Conservation (phyloP, 2,888 invertebrate species). For the Lycocerus yunnanus region DNA sequence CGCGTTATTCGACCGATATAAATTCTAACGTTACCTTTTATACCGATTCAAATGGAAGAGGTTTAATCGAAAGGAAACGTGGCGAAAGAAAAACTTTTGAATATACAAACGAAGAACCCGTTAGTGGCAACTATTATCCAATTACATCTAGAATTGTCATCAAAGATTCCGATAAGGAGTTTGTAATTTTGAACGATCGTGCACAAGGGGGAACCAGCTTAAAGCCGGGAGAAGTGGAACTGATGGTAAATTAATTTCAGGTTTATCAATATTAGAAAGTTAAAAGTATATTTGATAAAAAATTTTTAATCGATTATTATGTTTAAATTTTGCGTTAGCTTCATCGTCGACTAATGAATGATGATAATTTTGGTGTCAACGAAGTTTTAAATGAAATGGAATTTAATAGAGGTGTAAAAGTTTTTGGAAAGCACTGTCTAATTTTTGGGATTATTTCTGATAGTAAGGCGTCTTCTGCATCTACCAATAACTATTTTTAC, state of each 20-base stretch:
- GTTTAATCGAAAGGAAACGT: conserved; percentile 72
- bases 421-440: background rate
- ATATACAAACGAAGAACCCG: conserved; percentile 66
- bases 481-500: background rate
- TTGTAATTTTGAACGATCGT: conserved; percentile 74
- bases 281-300: no score
- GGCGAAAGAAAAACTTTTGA: conserved; percentile 74
- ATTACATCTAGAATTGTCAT: conserved; percentile 80
- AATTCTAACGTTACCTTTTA: conserved; percentile 71
- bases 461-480: background rate
- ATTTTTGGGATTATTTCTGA: background rate
- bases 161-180: conserved; percentile 57
- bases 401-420: background rate
- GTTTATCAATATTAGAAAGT: background rate
- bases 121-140: conserved; percentile 93
- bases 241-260: conserved; percentile 64
- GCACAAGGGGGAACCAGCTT: conserved; percentile 83
- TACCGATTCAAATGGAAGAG: conserved; percentile 92
- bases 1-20: conserved; percentile 68
- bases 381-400: conserved; percentile 1
- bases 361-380: background rate
- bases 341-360: background rate
- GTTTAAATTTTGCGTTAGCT: conserved; percentile 54
- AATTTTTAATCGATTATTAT: no score
- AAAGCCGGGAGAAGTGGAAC: conserved; percentile 73